Evolutionary conservation across 2,888 invertebrate species (phyloP), one percentile per base, ranked within the genome.

Genomic region (Eupithecia insigniata): DNA sequence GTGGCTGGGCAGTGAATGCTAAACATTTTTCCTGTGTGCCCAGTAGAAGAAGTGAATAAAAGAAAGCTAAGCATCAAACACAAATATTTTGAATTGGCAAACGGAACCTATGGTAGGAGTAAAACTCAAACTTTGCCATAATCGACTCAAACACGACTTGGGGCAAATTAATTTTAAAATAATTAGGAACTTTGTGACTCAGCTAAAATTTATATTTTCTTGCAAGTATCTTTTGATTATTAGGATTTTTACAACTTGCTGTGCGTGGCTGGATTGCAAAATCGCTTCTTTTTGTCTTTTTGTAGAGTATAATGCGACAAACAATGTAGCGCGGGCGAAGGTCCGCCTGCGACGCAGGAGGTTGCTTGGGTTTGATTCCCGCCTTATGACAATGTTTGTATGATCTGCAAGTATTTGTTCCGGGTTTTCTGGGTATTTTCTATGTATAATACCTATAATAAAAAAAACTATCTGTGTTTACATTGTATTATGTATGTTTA

Each of bases 111-210:
- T 71, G 76, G 79, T 83, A 78, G 55, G 39, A 28, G 39, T 66
- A 30, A 32, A 55, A 73, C 61, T 66, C 70, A 26, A 76, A 80
- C 81, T 83, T 83, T 79, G 78, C 61, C 75, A 80, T 87, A 87
- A 87, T 86, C 83, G 81, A 83, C 83, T 88, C 82, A 82, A 76
- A 79, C 77, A 70, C 79, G 68, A 79, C 76, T 79, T 72, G 80
- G 71, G 70, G 80, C 74, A 81, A 81, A 85, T 86, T 84, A 83
- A 85, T 85, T 88, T 84, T 86, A 85, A 85, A 87, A 87, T 87
- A 86, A 87, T 84, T 82, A 79, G 77, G 76, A 72, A 80, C 72
- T 79, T 77, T 71, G 73, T 51, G 68, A 76, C 75, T 74, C 70
- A 62, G 70, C 76, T 71, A 71, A 73, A 75, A 60, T 30, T 30